Evolutionary conservation across 2,797 vertebrate genomes (phyloP).

Genomic region (Notoglanidium macrostoma): DNA sequence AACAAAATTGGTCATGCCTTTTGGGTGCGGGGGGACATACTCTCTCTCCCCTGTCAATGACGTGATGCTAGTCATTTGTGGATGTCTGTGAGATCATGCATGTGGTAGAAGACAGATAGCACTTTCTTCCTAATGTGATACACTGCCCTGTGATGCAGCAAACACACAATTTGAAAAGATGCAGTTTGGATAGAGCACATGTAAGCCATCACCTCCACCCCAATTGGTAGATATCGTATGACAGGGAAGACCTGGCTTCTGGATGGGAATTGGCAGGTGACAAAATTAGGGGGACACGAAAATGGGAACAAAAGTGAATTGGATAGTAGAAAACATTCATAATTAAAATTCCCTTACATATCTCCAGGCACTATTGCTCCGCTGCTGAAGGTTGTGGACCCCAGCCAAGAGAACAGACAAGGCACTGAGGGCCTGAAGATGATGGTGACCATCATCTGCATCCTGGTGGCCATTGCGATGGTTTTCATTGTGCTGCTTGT

Average conservation of each 20-base stretch:
- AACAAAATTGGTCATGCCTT: not conserved
- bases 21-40: too few relatives aligned
- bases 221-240: not conserved
- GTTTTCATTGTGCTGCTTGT: constrained; percentile 92
- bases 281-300: not conserved
- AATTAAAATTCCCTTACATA: not conserved
- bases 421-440: constrained; percentile 95
- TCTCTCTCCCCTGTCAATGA: not conserved
- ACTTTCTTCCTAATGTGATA: not conserved
- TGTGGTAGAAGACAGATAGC: not conserved
- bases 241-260: not conserved
- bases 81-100: not conserved
- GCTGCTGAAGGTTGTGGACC: constrained; percentile 89
- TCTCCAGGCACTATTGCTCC: constrained; percentile 93
- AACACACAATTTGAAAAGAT: not conserved
- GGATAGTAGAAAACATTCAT: not conserved
- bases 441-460: constrained; percentile 95
- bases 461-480: constrained; percentile 88
- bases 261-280: not conserved
- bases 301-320: not conserved
- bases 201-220: not conserved
- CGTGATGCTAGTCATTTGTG: not conserved
- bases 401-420: constrained; percentile 89
- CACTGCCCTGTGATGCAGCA: not conserved
- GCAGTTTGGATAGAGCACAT: not conserved